Evolutionary conservation across 2,888 invertebrate genomes (phyloP).

Genomic region (Trichopria drosophilae): DNA sequence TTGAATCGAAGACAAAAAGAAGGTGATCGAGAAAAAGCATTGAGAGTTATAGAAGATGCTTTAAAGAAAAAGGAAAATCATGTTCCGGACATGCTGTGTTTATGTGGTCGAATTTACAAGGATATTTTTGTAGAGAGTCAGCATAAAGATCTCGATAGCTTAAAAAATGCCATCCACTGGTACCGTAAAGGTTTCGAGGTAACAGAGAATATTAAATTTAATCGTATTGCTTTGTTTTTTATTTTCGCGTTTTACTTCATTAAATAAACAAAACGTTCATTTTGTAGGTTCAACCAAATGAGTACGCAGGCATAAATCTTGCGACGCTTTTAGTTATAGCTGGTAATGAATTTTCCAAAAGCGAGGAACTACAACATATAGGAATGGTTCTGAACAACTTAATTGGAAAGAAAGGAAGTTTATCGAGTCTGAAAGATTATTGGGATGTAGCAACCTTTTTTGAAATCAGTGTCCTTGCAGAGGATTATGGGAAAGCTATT

Average conservation of each 20-base stretch:
- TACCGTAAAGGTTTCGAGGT: conserved; percentile 93
- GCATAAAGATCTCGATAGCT: conserved; percentile 83
- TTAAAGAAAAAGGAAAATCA: conserved; percentile 91
- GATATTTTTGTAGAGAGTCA: conserved; percentile 96
- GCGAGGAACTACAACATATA: conserved; percentile 87
- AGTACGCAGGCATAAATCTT: conserved; percentile 98
- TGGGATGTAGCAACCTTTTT: conserved; percentile 99
- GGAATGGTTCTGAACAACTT: conserved; percentile 94
- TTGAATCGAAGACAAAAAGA: conserved; percentile 90
- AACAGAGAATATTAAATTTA: conserved; percentile 16
- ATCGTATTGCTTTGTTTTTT: background rate
- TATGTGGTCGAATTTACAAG: conserved; percentile 97
- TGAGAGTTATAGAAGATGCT: conserved; percentile 88
- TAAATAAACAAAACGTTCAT: conserved; percentile 10
- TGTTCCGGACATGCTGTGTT: conserved; percentile 95
- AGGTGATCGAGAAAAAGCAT: conserved; percentile 92
- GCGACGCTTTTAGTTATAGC: conserved; percentile 95
- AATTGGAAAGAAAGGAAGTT: conserved; percentile 95
- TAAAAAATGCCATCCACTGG: conserved; percentile 94
- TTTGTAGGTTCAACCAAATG: conserved; percentile 84
- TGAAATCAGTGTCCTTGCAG: conserved; percentile 95
- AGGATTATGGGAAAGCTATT: conserved; percentile 94
- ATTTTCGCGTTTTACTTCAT: background rate
- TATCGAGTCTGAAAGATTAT: conserved; percentile 90
- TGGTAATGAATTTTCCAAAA: conserved; percentile 92